Evolutionary conservation across 1,140 invertebrate species (phyloP), one percentile per base, ranked within the genome.

Genomic region (Ylistrum balloti): DNA sequence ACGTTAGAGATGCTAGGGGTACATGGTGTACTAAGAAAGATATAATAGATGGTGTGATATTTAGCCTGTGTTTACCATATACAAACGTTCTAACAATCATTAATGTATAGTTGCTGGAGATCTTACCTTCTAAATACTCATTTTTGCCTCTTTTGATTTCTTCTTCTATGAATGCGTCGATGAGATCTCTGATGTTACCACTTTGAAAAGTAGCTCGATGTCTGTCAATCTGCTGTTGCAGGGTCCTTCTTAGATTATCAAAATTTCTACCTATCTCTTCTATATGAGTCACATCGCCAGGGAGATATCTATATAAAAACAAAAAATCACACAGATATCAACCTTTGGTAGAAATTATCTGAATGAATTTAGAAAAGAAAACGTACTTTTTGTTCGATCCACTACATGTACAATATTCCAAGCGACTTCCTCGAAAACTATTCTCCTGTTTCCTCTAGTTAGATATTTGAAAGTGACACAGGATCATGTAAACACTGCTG

Each of bases 91-190:
- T n/a, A n/a, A n/a, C n/a, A n/a, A n/a, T n/a, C n/a, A n/a, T n/a
- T n/a, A n/a, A n/a, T n/a, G n/a, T n/a, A n/a, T n/a, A n/a, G n/a
- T n/a, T n/a, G n/a, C n/a, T n/a, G n/a, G n/a, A n/a, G n/a, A n/a
- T 28, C 56, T 3, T 74, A 74, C 56, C 56, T 0, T 28, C 22
- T 11, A 74, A 74, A 11, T 5, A 1, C 9, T 28, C 56, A 0
- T 22, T 28, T 11, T 74, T 28, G 2, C 56, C 41, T 1, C 9
- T 7, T 3, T 20, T 9, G 99, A 86, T 91, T 85, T 92, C 89
- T 86, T 93, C 92, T 34, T 45, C 5, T 13, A 92, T 86, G 74
- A 92, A 93, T 5, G 87, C 88, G 32, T 90, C 86, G 85, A 94
- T 92, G n/a, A 91, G 90, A 86, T 91, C 90, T 33, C 88, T 74